phyloP scores from a whole-genome alignment of 2,113 vertebrate species.

The Azemiops feae region DNA sequence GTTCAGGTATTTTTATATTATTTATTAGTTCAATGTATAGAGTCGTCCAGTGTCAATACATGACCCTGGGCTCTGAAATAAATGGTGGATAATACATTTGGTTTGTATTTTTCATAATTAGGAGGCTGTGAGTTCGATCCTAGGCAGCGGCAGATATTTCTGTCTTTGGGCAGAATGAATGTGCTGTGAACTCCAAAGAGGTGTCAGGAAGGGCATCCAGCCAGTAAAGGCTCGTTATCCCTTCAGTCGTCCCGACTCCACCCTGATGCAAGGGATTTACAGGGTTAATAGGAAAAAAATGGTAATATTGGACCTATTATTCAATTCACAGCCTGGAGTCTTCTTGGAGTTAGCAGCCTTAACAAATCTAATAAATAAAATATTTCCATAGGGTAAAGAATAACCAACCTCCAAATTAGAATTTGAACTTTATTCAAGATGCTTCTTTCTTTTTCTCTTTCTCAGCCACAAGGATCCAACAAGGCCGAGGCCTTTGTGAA shows the following conservation, averaged over 20 bases:
- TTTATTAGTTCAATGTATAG: background rate
- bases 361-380: background rate
- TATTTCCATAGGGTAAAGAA: background rate
- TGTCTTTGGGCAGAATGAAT: background rate
- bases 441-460: background rate
- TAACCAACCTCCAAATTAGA: background rate
- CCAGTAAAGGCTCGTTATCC: background rate
- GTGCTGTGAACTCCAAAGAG: background rate
- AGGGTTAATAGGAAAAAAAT: background rate
- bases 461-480: conserved; percentile 59
- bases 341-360: background rate
- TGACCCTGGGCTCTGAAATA: background rate
- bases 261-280: background rate
- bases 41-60: background rate
- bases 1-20: conserved; percentile 45
- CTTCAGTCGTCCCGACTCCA: background rate
- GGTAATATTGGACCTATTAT: background rate
- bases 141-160: background rate
- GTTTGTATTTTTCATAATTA: background rate
- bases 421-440: background rate
- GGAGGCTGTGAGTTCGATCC: background rate
- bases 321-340: background rate
- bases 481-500: conserved; percentile 74
- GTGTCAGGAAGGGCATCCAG: background rate
- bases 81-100: background rate